A percentile compares a stretch with the other conserved stretches of the same genome.
Evolutionary conservation across 2,113 vertebrate genomes (phyloP).

Genomic region (Nymphicus hollandicus): DNA sequence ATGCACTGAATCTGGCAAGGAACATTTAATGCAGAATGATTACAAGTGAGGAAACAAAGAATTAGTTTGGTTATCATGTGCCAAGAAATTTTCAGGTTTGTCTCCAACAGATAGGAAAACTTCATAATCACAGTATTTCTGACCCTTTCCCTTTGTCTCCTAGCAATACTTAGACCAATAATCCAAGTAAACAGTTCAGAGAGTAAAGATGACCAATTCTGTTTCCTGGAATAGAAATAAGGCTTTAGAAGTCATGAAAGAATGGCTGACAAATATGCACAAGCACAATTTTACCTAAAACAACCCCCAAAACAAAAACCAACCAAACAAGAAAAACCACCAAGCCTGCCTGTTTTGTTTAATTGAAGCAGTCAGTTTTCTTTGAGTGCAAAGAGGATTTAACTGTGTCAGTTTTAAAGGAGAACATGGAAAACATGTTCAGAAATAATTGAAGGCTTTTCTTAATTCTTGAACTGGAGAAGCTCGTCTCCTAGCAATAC

Average conservation of each 20-base stretch:
- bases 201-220: neutral
- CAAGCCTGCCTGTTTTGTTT: neutral
- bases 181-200: neutral
- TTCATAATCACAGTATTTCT: neutral
- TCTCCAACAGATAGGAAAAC: neutral
- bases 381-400: neutral
- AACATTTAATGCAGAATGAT: neutral
- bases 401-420: neutral
- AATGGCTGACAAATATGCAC: neutral
- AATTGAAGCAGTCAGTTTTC: neutral
- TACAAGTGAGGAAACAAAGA: neutral
- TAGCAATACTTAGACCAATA: neutral
- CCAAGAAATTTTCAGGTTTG: neutral
- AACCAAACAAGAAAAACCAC: accelerated
- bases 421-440: neutral
- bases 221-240: neutral
- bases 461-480: neutral
- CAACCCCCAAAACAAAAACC: neutral
- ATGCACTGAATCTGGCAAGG: neutral
- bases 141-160: neutral
- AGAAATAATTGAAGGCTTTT: neutral
- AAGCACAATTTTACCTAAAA: neutral
- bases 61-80: neutral
- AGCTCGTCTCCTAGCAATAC: neutral
- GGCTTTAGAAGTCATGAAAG: neutral